Percentiles rank a stretch among this genome's conserved stretches.
These are phyloP conservation scores for Adelosebastes latens DNA, from an alignment of 2,797 vertebrate species.

Conservation along the genomic window DNA sequence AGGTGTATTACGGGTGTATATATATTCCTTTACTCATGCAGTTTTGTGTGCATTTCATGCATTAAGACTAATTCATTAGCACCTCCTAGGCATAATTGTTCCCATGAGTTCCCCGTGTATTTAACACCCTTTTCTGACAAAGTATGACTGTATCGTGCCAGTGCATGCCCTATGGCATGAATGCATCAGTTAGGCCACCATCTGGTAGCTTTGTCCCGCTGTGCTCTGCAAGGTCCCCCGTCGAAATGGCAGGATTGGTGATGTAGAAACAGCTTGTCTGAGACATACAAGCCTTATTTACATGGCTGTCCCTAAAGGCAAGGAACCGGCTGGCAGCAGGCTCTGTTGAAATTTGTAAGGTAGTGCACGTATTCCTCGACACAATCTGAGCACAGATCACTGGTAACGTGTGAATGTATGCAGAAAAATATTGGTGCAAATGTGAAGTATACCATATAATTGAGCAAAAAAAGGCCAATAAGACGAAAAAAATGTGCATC, in stretches of 20 bases:
- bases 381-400: neutral
- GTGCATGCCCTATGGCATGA: conserved; percentile 43
- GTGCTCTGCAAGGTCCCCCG: conserved; percentile 44
- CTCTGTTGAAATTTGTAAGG: conserved; percentile 14
- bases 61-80: conserved; percentile 2
- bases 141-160: conserved; percentile 22
- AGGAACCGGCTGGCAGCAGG: conserved; percentile 5
- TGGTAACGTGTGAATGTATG: neutral
- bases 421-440: neutral
- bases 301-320: conserved; percentile 45
- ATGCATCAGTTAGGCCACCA: conserved; percentile 62
- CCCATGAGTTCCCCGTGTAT: conserved; percentile 16
- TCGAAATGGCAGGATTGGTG: conserved; percentile 50
- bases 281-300: conserved; percentile 60
- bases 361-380: neutral
- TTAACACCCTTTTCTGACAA: conserved; percentile 33
- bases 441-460: neutral
- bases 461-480: conserved; percentile 42
- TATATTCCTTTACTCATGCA: neutral
- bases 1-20: neutral
- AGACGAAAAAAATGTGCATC: conserved; percentile 62
- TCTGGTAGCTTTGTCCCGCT: conserved; percentile 61
- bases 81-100: conserved; percentile 19
- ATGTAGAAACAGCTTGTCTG: conserved; percentile 63
- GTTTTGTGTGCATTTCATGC: neutral